phyloP scores from a whole-genome alignment of 1,140 invertebrate genomes.

The Drosophila pseudoobscura region DNA sequence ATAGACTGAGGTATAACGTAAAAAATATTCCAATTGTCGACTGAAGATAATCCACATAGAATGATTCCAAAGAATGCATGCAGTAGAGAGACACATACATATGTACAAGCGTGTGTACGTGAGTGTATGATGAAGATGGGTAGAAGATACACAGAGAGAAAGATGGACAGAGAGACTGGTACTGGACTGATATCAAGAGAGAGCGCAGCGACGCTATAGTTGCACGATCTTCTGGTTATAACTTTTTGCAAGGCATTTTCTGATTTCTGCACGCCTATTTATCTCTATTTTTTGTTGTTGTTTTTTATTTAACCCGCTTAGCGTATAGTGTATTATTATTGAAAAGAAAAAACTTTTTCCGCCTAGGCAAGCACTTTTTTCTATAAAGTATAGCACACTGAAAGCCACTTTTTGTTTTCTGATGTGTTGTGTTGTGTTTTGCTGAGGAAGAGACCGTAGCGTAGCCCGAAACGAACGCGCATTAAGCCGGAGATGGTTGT shows the following conservation, averaged over 20 bases:
- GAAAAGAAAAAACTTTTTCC: constrained; percentile 37
- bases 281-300: constrained; percentile 1
- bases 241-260: constrained; percentile 38
- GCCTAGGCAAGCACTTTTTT: constrained; percentile 52
- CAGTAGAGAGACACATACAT: constrained; percentile 41
- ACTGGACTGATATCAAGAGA: not conserved
- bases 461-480: constrained; percentile 52
- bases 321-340: constrained; percentile 41
- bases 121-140: no score
- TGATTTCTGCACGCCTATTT: constrained; percentile 30
- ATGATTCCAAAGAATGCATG: constrained; percentile 69
- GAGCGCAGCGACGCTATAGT: not conserved
- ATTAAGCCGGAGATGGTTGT: constrained; percentile 22
- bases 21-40: constrained; percentile 63
- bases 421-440: constrained; percentile 19
- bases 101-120: no score
- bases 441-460: not conserved
- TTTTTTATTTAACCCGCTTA: constrained; percentile 1
- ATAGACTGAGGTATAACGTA: constrained; percentile 67
- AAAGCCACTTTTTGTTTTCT: constrained; percentile 45
- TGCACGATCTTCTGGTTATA: constrained; percentile 47
- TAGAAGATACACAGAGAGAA: constrained; percentile 1
- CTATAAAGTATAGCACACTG: constrained; percentile 46
- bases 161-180: not conserved
- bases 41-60: constrained; percentile 60